Evolutionary conservation across 2,888 invertebrate genomes (phyloP), one percentile per base, ranked within the genome.

Genomic region (Pollenia labialis): DNA sequence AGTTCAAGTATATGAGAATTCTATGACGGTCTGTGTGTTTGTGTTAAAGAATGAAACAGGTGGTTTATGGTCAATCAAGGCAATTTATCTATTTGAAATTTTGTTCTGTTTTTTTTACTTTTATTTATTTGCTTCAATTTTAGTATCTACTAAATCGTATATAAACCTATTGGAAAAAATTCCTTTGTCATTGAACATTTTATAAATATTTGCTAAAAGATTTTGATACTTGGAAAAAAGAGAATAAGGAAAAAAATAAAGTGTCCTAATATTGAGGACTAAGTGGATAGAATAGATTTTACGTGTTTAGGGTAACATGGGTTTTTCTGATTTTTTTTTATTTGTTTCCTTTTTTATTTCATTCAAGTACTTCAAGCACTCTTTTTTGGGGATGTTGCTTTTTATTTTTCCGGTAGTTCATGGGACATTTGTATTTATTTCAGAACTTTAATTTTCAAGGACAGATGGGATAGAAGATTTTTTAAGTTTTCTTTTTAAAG

Each of bases 391-490:
- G 60, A 68, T 64, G 14, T 54, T 58, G 62, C 11, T 32, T 54
- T 40, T 18, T 50, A 12, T 46, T 56, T 52, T 46, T 84, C 86
- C 88, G 66, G 72, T 84, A 89, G 89, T 89, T 89, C 89, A 88
- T 88, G 64, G 90, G 64, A 89, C 90, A 90, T 91, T 90, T 90
- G 90, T 90, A 90, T 90, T 90, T 91, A 90, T 90, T 91, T 80
- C 75, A 71, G 44, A 83, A 71, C 58, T 86, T 83, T 68, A n/a
- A 77, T 56, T 82, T 80, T 80, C 71, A 83, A 72, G 75, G 71
- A 79, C 76, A 79, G 82, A 60, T 68, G 9, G 18, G 50, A 32
- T 16, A 71, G 58, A 18, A 66, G 50, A 44, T 66, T 66, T 58
- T 62, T 52, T 50, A 23, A 14, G 66, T 12, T 74, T 12, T 18